Conservation (phyloP, 1,140 invertebrate species). For the Teleogryllus occipitalis region DNA sequence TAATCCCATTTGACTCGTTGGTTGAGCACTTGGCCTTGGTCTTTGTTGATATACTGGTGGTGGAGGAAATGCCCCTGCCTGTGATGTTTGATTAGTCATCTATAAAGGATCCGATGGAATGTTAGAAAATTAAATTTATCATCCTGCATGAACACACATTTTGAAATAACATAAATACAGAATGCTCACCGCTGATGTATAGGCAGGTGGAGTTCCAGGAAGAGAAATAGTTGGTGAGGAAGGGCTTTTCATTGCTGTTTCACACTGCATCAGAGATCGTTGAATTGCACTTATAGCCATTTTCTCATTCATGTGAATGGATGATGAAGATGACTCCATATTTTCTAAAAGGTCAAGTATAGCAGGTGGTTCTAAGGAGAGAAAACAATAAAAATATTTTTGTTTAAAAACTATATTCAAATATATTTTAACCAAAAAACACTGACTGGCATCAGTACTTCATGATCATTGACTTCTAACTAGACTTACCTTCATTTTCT, state of each 20-base stretch:
- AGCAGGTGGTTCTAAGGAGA: conserved; percentile 31
- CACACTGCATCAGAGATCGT: conserved; percentile 78
- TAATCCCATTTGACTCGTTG: not conserved
- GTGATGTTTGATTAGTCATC: conserved; percentile 10
- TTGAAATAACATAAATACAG: conserved; percentile 22
- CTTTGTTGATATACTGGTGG: conserved; percentile 31
- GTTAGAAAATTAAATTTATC: too few species aligned
- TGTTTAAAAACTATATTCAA: not conserved
- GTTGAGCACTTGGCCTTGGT: conserved; percentile 25
- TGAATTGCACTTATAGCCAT: conserved; percentile 84
- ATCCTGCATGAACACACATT: not conserved
- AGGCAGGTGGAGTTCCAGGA: conserved; percentile 52
- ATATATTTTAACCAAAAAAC: not conserved
- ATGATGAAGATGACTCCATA: conserved; percentile 28
- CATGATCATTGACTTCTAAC: not conserved
- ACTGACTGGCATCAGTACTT: not conserved
- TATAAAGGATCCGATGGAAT: not conserved
- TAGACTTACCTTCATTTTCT: conserved; percentile 41
- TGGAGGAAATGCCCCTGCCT: conserved; percentile 26
- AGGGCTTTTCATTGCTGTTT: conserved; percentile 51
- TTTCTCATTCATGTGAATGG: conserved; percentile 54
- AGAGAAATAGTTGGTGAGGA: conserved; percentile 51
- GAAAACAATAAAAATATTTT: not conserved
- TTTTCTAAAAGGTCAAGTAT: conserved; percentile 42
- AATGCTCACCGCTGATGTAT: conserved; percentile 49